Base-by-base conservation (phyloP, 2,797 vertebrate species). In the Esox lucius region DNA sequence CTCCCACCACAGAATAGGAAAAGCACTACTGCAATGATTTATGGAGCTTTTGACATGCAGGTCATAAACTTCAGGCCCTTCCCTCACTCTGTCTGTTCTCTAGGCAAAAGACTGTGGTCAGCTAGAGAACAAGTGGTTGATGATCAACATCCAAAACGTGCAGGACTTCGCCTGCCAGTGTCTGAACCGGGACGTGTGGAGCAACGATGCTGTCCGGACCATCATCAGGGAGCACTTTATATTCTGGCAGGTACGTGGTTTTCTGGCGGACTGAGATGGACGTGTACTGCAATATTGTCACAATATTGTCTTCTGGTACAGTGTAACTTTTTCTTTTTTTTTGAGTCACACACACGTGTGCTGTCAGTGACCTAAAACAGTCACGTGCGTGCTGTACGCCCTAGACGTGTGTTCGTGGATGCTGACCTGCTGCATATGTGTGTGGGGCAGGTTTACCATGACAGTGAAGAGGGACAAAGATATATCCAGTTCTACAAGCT, bases 71-170 rank as follows among this genome's bases (percentile, higher is more conserved):
- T 24, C 22, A 75, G 56, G n/a, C 79, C 31, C 75, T 79, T 77
- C 87, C 68, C 68, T 80, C 75, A 39, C 35, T 46, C 42, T 46
- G 5, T 46, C 9, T 12, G 12, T 46, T 88, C 81, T 87, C 1
- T 68, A 99, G 98, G 98, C 98, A 74, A 99, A 99, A 90, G 96
- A 99, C 78, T 97, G 96, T 73, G 98, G 98, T 75, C 97, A 99
- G 88, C 92, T 98, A 90, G 96, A 99, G 89, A 99, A 98, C 92
- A 99, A 98, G 75, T 99, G 98, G 98, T 94, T 99, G 61, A 99
- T 99, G 98, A 99, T 99, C 88, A 99, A 99, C 91, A 99, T 99
- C 83, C 98, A 99, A 82, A 99, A 99, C 4, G 98, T 99, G 72
- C 98, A 99, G 81, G 98, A 99, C 85, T 99, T 99, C 72, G 96